Evolutionary conservation across 2,797 vertebrate genomes (phyloP).

Genomic region (Alosa sapidissima): DNA sequence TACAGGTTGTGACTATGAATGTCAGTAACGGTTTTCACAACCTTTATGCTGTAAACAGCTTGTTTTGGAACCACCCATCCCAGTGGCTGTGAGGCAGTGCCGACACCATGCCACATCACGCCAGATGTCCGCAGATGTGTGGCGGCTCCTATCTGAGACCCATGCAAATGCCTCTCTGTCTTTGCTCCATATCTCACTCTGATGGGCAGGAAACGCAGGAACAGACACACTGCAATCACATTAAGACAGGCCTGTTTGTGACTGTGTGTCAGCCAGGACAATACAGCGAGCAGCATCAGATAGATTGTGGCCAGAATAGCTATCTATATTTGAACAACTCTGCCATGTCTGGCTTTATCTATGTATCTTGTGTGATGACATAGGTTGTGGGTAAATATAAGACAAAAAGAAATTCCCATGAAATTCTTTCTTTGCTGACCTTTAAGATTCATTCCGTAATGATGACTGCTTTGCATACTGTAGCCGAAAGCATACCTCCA

Average conservation of each 20-base stretch:
- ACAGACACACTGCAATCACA: constrained; percentile 35
- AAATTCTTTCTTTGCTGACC: background rate
- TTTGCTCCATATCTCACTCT: background rate
- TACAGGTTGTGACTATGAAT: background rate
- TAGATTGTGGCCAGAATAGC: background rate
- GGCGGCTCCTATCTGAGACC: background rate
- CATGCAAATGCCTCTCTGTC: background rate
- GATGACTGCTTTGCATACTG: background rate
- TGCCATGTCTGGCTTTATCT: background rate
- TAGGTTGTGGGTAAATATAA: background rate
- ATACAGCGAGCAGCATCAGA: background rate
- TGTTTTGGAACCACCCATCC: background rate
- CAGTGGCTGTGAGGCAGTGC: background rate
- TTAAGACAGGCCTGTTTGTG: constrained; percentile 25
- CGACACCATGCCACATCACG: background rate
- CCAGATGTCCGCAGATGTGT: background rate
- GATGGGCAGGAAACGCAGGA: background rate
- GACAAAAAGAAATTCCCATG: background rate
- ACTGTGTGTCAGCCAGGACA: background rate
- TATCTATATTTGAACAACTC: background rate
- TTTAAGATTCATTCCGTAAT: background rate
- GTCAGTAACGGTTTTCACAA: background rate
- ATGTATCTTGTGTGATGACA: background rate
- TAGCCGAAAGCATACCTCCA: background rate
- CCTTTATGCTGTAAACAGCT: background rate